A percentile compares a stretch with the other conserved stretches of the same genome.
Conservation (phyloP, 2,113 vertebrate genomes). For the Bothrops jararaca region DNA sequence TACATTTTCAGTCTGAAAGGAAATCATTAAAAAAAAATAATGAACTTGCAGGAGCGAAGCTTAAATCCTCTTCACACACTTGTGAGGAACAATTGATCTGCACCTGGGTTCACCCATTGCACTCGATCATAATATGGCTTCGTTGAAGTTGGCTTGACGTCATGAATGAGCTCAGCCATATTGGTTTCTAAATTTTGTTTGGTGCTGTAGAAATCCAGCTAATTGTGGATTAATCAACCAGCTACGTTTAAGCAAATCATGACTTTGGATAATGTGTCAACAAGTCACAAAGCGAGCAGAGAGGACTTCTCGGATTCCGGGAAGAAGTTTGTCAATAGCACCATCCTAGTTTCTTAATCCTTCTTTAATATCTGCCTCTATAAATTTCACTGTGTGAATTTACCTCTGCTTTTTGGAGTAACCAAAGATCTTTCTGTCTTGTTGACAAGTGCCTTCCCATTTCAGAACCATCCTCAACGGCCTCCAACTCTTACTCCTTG, state of each 20-base stretch:
- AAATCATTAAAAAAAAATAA: neutral
- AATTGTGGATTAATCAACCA: neutral
- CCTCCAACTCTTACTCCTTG: constrained; percentile 74
- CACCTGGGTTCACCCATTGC: neutral
- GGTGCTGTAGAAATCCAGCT: neutral
- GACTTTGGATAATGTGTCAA: neutral
- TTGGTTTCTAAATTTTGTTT: neutral
- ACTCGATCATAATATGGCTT: neutral
- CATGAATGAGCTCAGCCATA: neutral
- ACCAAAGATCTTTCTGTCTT: neutral
- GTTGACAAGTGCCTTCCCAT: constrained; percentile 45
- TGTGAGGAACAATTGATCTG: neutral
- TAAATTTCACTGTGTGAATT: neutral
- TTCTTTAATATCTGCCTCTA: neutral
- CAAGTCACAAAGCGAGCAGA: neutral
- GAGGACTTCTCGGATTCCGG: neutral
- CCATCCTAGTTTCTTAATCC: neutral
- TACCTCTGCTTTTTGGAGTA: neutral
- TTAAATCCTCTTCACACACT: neutral
- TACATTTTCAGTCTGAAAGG: neutral
- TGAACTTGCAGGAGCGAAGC: neutral
- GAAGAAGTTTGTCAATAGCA: neutral
- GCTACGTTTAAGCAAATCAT: neutral
- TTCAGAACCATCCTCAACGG: constrained; percentile 69
- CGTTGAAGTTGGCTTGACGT: neutral